phyloP scores from a whole-genome alignment of 2,888 invertebrate genomes.

The Bombylius discolor region DNA sequence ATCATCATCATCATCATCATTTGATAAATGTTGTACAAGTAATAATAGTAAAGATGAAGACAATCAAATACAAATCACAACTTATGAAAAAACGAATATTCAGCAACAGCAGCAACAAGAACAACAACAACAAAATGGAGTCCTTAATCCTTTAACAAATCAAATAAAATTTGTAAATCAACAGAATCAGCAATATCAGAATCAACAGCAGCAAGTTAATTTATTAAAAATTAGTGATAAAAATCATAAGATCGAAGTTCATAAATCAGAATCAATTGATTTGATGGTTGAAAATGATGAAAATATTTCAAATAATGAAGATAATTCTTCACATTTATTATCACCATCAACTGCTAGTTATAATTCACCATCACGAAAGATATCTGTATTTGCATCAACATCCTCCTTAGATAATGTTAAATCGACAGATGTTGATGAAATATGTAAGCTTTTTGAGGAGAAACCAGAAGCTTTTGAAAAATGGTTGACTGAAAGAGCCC shows the following conservation, averaged over 20 bases:
- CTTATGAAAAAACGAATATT: neutral
- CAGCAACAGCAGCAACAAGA: neutral
- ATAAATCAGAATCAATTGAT: constrained; percentile 6
- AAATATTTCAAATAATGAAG: neutral
- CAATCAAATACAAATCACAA: neutral
- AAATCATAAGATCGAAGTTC: constrained; percentile 1
- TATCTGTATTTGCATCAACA: neutral
- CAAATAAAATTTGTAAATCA: neutral
- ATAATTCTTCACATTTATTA: neutral
- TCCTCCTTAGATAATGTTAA: neutral
- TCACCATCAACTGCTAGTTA: neutral
- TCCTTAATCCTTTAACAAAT: neutral
- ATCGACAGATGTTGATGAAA: constrained; percentile 30
- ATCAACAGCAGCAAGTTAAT: neutral
- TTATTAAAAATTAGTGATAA: neutral
- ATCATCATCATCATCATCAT: neutral
- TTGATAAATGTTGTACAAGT: neutral
- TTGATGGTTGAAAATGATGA: neutral
- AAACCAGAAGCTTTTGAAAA: constrained; percentile 59
- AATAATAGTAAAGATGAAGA: constrained; percentile 1
- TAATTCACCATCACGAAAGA: neutral
- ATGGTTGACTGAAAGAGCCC: constrained; percentile 66
- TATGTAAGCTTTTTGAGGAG: constrained; percentile 39
- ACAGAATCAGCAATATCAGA: neutral
- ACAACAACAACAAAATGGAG: constrained; percentile 2